These are phyloP conservation scores for Prionace glauca DNA, from an alignment of 2,797 vertebrate species.

Conservation along the genomic window DNA sequence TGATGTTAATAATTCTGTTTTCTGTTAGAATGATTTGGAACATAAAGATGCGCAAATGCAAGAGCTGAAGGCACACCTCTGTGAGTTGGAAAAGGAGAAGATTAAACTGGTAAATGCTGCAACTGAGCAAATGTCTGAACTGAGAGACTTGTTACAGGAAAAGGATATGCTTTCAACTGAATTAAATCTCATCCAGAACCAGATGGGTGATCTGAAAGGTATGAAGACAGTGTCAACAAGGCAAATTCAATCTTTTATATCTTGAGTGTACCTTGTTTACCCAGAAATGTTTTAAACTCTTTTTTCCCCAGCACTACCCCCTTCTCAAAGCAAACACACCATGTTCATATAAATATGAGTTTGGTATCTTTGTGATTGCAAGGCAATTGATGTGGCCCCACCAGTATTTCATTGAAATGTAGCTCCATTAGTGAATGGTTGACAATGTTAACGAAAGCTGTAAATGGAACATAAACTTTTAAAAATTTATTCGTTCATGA, in stretches of 20 bases:
- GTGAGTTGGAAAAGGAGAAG: slow-evolving; percentile 55
- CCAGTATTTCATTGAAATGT: not conserved
- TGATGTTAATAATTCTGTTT: not conserved
- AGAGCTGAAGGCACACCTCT: slow-evolving; percentile 44
- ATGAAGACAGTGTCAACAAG: not conserved
- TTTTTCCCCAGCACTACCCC: no score
- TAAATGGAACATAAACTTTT: not conserved
- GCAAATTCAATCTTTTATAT: not conserved
- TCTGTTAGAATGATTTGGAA: slow-evolving; percentile 22
- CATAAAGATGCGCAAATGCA: slow-evolving; percentile 22
- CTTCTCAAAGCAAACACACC: not conserved
- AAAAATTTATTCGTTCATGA: no score
- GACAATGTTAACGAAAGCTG: not conserved
- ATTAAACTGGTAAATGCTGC: slow-evolving; percentile 50
- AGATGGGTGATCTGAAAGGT: slow-evolving; percentile 25
- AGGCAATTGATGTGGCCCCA: not conserved
- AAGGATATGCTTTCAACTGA: slow-evolving; percentile 56
- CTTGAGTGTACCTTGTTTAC: not conserved
- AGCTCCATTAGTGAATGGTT: not conserved
- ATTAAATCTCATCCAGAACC: not conserved
- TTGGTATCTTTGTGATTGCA: not conserved
- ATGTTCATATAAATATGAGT: not conserved
- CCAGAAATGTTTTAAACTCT: not conserved
- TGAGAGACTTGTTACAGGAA: slow-evolving; percentile 59
- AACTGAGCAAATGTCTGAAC: slow-evolving; percentile 50